Evolutionary conservation across 2,888 invertebrate genomes (phyloP).

Genomic region (Abrostola tripartita): DNA sequence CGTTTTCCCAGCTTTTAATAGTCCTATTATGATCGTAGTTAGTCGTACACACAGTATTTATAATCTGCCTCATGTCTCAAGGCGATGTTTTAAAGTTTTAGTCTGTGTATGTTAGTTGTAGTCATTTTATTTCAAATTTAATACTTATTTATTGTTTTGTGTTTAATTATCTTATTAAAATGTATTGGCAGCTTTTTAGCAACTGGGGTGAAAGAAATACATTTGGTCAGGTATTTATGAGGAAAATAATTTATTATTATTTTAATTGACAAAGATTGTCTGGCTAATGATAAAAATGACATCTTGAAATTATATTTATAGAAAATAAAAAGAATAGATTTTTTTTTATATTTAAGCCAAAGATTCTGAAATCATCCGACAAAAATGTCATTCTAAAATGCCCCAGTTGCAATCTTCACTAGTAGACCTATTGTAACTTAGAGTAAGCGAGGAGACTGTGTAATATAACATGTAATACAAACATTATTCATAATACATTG

Average conservation of each 20-base stretch:
- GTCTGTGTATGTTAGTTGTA: slow-evolving; percentile 24
- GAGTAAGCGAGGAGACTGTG: slow-evolving; percentile 42
- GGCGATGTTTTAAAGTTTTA: slow-evolving; percentile 17
- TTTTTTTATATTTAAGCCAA: neutral
- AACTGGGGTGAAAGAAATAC: slow-evolving; percentile 19
- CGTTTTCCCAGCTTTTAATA: slow-evolving; percentile 2
- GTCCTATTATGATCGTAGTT: slow-evolving; percentile 1
- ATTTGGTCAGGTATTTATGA: neutral
- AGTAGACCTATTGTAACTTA: slow-evolving; percentile 18
- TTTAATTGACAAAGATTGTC: slow-evolving; percentile 9
- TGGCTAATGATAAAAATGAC: neutral
- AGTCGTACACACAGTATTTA: slow-evolving; percentile 47
- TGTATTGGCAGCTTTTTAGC: slow-evolving; percentile 38
- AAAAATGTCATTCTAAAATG: neutral
- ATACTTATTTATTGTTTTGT: slow-evolving; percentile 51
- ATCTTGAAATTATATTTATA: no score
- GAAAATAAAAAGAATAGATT: no score
- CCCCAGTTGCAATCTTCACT: slow-evolving; percentile 21
- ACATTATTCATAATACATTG: slow-evolving; percentile 65
- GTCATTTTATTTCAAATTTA: slow-evolving; percentile 28
- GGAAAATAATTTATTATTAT: neutral
- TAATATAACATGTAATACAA: slow-evolving; percentile 39
- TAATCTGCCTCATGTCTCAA: slow-evolving; percentile 46
- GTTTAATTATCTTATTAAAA: slow-evolving; percentile 17
- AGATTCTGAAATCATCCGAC: neutral